These are phyloP conservation scores for Circaetus gallicus DNA, from an alignment of 2,113 vertebrate genomes.

Conservation along the genomic window DNA sequence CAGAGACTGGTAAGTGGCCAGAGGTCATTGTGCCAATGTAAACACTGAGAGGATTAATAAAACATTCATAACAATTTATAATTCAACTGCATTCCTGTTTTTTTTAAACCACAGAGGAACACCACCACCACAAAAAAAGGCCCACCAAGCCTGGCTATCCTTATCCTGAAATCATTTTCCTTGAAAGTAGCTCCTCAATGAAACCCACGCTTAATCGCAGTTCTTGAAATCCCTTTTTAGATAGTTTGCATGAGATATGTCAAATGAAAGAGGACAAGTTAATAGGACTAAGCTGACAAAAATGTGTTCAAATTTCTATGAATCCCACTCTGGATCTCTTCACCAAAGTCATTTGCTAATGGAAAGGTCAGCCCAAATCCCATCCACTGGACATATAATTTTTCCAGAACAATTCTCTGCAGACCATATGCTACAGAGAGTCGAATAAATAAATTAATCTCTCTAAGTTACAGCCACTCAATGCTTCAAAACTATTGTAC, in stretches of 20 bases:
- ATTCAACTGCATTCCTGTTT: accelerated
- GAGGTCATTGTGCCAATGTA: neutral
- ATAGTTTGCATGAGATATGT: neutral
- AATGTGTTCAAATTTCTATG: neutral
- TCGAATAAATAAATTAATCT: neutral
- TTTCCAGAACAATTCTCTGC: neutral
- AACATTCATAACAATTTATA: neutral
- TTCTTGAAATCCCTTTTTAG: neutral
- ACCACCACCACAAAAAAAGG: neutral
- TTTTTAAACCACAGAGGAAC: neutral
- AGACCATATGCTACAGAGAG: neutral
- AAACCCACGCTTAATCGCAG: neutral
- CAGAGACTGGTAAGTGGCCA: neutral
- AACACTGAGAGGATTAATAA: neutral
- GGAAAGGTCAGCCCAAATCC: neutral
- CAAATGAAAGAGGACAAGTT: neutral
- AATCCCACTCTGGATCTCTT: neutral
- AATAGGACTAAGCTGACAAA: neutral
- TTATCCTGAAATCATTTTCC: neutral
- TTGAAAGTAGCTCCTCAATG: neutral
- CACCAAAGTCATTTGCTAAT: neutral
- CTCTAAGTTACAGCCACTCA: neutral
- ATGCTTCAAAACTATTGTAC: neutral
- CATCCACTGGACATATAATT: neutral
- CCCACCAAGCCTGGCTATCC: neutral